phyloP scores from a whole-genome alignment of 2,888 invertebrate genomes.

The Ypsolopha sequella region DNA sequence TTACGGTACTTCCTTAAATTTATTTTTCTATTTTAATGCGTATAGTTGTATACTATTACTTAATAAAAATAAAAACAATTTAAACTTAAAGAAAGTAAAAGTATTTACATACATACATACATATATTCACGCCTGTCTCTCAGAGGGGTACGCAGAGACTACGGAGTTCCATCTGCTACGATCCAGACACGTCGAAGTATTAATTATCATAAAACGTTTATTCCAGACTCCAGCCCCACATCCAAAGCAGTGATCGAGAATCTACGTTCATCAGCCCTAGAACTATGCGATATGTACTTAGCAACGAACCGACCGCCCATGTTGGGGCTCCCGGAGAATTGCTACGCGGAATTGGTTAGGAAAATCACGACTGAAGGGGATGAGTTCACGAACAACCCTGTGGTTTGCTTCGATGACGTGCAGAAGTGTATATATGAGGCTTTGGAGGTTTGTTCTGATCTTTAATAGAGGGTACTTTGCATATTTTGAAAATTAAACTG shows the following conservation, averaged over 20 bases:
- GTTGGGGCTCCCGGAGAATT: constrained; percentile 45
- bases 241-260: constrained; percentile 55
- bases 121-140: too few relatives aligned
- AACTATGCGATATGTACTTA: constrained; percentile 52
- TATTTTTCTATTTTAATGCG: too few relatives aligned
- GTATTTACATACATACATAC: too few relatives aligned
- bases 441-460: constrained; percentile 64
- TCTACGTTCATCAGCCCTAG: constrained; percentile 49
- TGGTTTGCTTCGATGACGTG: constrained; percentile 88
- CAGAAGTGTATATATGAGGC: constrained; percentile 77
- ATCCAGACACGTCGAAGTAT: too few relatives aligned
- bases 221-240: constrained; percentile 39
- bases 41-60: too few relatives aligned
- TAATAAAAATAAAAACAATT: too few relatives aligned
- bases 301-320: constrained; percentile 37
- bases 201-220: too few relatives aligned
- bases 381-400: constrained; percentile 55
- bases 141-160: too few relatives aligned
- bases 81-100: background rate
- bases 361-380: constrained; percentile 58
- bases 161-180: too few relatives aligned
- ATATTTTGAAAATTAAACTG: constrained; percentile 19
- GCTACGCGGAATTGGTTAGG: constrained; percentile 47
- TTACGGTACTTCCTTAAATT: too few relatives aligned
- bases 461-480: too few relatives aligned